These are phyloP conservation scores for Campoplex nolae DNA, from an alignment of 2,888 invertebrate species.

Conservation along the genomic window DNA sequence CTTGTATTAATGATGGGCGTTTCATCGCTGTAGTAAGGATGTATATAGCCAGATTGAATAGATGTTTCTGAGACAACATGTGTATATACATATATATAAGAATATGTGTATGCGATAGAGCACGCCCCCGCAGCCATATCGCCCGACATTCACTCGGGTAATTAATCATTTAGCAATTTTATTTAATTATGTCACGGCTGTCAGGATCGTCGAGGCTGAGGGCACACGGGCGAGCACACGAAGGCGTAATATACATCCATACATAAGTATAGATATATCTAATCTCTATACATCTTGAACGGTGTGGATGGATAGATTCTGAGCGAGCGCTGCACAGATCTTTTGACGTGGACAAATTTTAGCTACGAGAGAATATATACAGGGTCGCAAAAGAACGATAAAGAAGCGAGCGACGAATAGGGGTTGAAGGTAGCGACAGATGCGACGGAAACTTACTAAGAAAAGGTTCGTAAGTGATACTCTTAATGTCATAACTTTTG, in stretches of 20 bases:
- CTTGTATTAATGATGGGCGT: conserved; percentile 49
- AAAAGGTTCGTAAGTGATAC: conserved; percentile 1
- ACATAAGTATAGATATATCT: conserved; percentile 3
- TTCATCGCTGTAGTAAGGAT: conserved; percentile 11
- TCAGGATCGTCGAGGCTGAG: conserved; percentile 64
- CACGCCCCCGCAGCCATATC: conserved; percentile 19
- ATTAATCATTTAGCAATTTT: conserved; percentile 81
- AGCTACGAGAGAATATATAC: conserved; percentile 17
- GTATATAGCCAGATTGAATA: conserved; percentile 48
- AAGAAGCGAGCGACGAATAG: conserved; percentile 6
- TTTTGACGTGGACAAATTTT: conserved; percentile 59
- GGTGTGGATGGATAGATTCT: conserved; percentile 32
- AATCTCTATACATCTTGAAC: not conserved
- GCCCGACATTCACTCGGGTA: conserved; percentile 69
- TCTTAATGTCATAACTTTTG: conserved; percentile 11
- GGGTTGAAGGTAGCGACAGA: conserved; percentile 1
- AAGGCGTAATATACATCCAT: not conserved
- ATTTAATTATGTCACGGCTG: conserved; percentile 79
- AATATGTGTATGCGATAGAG: not conserved
- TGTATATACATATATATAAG: not conserved
- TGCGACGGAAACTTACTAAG: conserved; percentile 7
- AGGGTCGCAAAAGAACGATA: conserved; percentile 7
- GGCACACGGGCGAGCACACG: conserved; percentile 55
- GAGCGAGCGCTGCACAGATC: conserved; percentile 32
- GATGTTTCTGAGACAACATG: conserved; percentile 27